These are phyloP conservation scores for Hystrix cristata DNA, from an alignment of 2,113 vertebrate species.

Conservation along the genomic window DNA sequence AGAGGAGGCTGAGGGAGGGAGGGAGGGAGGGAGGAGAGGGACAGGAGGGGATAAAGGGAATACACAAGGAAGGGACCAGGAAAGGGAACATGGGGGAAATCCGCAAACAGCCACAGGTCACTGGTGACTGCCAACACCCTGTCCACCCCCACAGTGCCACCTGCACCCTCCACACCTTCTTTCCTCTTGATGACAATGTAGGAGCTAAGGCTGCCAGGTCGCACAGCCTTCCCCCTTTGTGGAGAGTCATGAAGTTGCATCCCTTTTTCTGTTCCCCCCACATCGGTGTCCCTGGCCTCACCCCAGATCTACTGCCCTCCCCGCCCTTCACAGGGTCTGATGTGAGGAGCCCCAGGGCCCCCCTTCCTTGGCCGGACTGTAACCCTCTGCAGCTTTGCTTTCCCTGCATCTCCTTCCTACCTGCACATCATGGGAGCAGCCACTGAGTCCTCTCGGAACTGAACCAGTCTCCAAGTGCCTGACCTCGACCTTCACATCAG, in stretches of 20 bases:
- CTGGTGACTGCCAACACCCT: background rate
- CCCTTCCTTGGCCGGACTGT: background rate
- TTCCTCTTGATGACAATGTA: background rate
- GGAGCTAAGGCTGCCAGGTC: background rate
- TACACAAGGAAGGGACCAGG: background rate
- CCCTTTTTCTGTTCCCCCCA: background rate
- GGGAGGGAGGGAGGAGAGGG: background rate
- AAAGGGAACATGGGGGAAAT: background rate
- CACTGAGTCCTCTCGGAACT: background rate
- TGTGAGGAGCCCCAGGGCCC: background rate
- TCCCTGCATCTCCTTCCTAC: background rate
- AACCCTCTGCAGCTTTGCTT: background rate
- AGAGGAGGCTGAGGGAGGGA: background rate
- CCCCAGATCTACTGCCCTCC: background rate
- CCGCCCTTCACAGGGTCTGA: background rate
- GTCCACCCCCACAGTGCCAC: background rate
- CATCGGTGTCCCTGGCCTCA: background rate
- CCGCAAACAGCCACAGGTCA: constrained; percentile 19
- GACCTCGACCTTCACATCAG: constrained; percentile 13
- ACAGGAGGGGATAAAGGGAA: background rate
- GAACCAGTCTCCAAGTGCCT: background rate
- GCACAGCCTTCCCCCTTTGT: background rate
- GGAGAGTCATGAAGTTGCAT: background rate
- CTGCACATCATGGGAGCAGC: background rate
- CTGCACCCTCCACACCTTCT: fast-evolving